Conservation (phyloP, 2,797 vertebrate genomes). For the Cephalopachus bancanus region DNA sequence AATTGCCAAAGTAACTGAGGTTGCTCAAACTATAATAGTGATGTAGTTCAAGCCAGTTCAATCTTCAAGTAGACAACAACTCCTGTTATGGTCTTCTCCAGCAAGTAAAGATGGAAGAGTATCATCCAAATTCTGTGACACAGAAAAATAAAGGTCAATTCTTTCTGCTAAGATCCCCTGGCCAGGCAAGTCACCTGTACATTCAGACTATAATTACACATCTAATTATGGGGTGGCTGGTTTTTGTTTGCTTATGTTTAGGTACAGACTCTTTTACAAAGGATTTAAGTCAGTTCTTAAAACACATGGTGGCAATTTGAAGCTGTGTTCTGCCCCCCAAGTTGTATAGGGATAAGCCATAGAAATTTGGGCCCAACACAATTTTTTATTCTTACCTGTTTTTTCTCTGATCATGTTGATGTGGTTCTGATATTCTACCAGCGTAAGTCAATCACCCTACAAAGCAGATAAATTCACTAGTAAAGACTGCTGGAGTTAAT, state of each 20-base stretch:
- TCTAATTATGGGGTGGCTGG: not conserved
- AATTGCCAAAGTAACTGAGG: constrained; percentile 15
- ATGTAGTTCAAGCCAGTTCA: not conserved
- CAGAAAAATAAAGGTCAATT: not conserved
- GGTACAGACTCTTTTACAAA: constrained; percentile 15
- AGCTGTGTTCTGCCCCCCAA: constrained; percentile 45
- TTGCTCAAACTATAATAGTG: not conserved
- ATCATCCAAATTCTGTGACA: not conserved
- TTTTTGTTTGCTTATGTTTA: constrained; percentile 50
- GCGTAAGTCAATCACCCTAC: not conserved
- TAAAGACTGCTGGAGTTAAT: constrained; percentile 39
- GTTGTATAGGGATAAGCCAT: constrained; percentile 10
- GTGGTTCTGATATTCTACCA: not conserved
- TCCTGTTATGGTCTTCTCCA: not conserved
- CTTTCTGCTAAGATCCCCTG: not conserved
- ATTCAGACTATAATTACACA: not conserved
- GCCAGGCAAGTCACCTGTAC: not conserved
- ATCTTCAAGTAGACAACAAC: not conserved
- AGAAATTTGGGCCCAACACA: not conserved
- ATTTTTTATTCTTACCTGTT: constrained; percentile 3
- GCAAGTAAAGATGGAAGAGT: not conserved
- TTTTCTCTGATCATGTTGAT: not conserved
- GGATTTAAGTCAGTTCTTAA: constrained; percentile 51
- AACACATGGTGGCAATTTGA: constrained; percentile 70
- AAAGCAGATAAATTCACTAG: not conserved